Evolutionary conservation across 2,888 invertebrate species (phyloP).

Genomic region (Biston stratarius): DNA sequence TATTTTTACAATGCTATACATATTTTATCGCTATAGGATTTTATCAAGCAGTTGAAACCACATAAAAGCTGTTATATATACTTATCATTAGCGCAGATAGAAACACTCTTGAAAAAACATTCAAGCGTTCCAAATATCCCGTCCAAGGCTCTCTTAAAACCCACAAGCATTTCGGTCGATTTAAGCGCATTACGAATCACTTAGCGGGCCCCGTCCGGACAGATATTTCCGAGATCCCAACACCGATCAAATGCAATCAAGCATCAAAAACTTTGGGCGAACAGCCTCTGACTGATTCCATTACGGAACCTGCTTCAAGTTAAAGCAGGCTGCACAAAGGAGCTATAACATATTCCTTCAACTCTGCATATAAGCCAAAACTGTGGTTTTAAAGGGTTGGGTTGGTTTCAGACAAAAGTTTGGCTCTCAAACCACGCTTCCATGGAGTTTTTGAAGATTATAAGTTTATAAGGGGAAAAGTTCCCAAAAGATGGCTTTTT

Average conservation of each 20-base stretch:
- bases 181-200: conserved; percentile 49
- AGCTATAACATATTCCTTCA: not conserved
- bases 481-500: not conserved
- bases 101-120: conserved; percentile 13
- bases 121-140: conserved; percentile 26
- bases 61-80: conserved; percentile 6
- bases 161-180: conserved; percentile 44
- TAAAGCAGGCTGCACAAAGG: conserved; percentile 10
- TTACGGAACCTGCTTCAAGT: conserved; percentile 26
- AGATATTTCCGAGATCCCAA: conserved; percentile 32
- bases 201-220: conserved; percentile 40
- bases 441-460: conserved; percentile 14
- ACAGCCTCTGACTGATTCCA: conserved; percentile 25
- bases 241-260: conserved; percentile 36
- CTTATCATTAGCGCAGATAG: conserved; percentile 5
- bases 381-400: conserved; percentile 20
- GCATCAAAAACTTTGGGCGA: conserved; percentile 28
- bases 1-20: too few relatives aligned
- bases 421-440: conserved; percentile 12
- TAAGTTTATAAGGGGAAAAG: conserved; percentile 11
- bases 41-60: not conserved
- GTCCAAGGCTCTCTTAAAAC: conserved; percentile 39
- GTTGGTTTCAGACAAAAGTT: conserved; percentile 17
- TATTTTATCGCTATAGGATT: too few relatives aligned
- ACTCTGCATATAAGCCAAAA: conserved; percentile 5